A percentile compares a stretch with the other conserved stretches of the same genome.
Evolutionary conservation across 2,888 invertebrate genomes (phyloP).

Genomic region (Mongoloraphidia duomilia): DNA sequence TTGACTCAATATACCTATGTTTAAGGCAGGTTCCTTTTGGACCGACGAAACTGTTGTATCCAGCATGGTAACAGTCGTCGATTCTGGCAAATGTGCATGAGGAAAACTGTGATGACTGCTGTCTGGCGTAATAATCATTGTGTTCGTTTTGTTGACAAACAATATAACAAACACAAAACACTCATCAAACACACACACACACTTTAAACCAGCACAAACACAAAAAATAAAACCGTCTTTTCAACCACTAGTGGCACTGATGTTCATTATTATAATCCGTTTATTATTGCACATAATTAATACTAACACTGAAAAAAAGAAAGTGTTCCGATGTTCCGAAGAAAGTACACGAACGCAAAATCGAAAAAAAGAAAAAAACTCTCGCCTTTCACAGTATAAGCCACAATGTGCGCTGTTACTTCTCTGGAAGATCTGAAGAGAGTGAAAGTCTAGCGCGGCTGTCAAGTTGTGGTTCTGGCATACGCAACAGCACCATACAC

Average conservation of each 20-base stretch:
- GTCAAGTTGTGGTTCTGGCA: no score
- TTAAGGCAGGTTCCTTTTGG: slow-evolving; percentile 51
- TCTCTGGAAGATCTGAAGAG: slow-evolving; percentile 28
- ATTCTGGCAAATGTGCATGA: slow-evolving; percentile 32
- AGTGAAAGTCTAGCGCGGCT: slow-evolving; percentile 27
- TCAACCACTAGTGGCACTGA: no score
- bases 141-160: slow-evolving; percentile 11
- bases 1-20: slow-evolving; percentile 44
- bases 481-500: no score
- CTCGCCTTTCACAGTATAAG: no score
- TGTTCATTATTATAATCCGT: no score
- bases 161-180: slow-evolving; percentile 8
- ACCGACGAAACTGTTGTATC: slow-evolving; percentile 28
- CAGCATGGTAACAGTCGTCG: slow-evolving; percentile 28
- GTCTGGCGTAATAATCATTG: slow-evolving; percentile 53
- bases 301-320: no score
- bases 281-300: no score
- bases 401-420: slow-evolving; percentile 6
- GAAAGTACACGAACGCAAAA: no score
- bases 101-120: slow-evolving; percentile 42
- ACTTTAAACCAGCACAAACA: slow-evolving; percentile 3
- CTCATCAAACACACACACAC: slow-evolving; percentile 1
- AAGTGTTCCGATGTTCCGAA: no score
- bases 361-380: no score
- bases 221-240: no score